Evolutionary conservation across 2,888 invertebrate genomes (phyloP).

Genomic region (Xanthorhoe designata): DNA sequence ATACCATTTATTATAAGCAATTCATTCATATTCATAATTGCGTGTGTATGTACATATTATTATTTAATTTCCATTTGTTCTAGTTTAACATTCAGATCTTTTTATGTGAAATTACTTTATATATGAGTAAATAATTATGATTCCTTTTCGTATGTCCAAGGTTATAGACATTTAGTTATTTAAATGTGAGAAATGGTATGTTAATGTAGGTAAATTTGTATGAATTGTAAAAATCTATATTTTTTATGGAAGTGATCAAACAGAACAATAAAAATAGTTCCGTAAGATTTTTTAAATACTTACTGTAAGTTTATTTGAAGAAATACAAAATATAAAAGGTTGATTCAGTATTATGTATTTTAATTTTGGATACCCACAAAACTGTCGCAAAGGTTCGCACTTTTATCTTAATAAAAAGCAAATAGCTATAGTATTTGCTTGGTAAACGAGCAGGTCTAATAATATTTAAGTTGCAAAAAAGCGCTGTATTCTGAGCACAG

Average conservation of each 20-base stretch:
- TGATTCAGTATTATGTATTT: constrained; percentile 57
- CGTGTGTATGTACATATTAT: constrained; percentile 67
- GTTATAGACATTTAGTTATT: constrained; percentile 43
- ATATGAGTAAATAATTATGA: constrained; percentile 54
- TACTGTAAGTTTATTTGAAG: constrained; percentile 67
- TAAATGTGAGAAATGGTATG: constrained; percentile 22
- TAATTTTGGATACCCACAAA: not conserved
- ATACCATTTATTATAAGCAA: constrained; percentile 82
- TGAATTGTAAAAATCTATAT: constrained; percentile 23
- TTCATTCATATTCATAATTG: constrained; percentile 61
- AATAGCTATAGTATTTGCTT: too few relatives aligned
- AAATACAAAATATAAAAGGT: constrained; percentile 74
- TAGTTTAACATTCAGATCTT: constrained; percentile 69
- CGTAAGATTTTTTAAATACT: constrained; percentile 70
- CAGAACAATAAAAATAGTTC: constrained; percentile 74
- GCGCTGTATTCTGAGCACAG: too few relatives aligned
- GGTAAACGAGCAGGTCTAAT: too few relatives aligned
- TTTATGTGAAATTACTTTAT: constrained; percentile 69
- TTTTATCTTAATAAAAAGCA: too few relatives aligned
- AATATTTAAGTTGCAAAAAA: too few relatives aligned
- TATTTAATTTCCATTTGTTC: constrained; percentile 58
- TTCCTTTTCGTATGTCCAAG: constrained; percentile 56
- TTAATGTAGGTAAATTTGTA: constrained; percentile 11
- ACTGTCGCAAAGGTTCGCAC: not conserved
- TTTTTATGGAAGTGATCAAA: constrained; percentile 62